phyloP scores from a whole-genome alignment of 1,140 invertebrate genomes.

The Goniozus legneri region DNA sequence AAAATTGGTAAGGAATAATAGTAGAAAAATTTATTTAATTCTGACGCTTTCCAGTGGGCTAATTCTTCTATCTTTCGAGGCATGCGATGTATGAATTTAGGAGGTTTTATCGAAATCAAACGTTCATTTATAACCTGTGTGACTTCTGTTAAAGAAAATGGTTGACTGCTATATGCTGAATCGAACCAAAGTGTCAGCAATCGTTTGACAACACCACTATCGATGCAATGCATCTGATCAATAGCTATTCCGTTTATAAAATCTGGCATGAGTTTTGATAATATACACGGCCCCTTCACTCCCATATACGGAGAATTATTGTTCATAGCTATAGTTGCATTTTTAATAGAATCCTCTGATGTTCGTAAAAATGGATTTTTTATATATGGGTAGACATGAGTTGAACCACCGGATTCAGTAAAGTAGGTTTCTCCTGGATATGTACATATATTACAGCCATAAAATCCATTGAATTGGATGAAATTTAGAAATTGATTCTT shows the following conservation, averaged over 20 bases:
- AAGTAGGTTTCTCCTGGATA: not conserved
- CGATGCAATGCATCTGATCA: conserved; percentile 9
- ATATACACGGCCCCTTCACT: not conserved
- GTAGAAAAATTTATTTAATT: conserved; percentile 19
- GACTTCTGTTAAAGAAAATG: conserved; percentile 2
- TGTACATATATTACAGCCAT: conserved; percentile 8
- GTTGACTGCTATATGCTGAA: not conserved
- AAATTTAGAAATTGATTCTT: conserved; percentile 19
- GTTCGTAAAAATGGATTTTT: too few species aligned
- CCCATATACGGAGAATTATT: not conserved
- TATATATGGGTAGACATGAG: not conserved
- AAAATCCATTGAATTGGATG: conserved; percentile 13
- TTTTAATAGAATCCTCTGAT: too few species aligned
- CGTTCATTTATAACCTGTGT: conserved; percentile 10
- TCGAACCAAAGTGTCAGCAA: conserved; percentile 8
- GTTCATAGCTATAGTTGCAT: not conserved
- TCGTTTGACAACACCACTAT: conserved; percentile 1
- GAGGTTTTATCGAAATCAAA: conserved; percentile 8
- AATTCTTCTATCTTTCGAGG: conserved; percentile 11
- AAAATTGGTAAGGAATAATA: conserved; percentile 17
- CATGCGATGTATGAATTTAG: conserved; percentile 16
- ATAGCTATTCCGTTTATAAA: not conserved
- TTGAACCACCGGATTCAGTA: not conserved
- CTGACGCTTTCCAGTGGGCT: conserved; percentile 23
- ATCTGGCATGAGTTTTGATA: conserved; percentile 4